Evolutionary conservation across 2,888 invertebrate genomes (phyloP).

Genomic region (Xestia ashworthii): DNA sequence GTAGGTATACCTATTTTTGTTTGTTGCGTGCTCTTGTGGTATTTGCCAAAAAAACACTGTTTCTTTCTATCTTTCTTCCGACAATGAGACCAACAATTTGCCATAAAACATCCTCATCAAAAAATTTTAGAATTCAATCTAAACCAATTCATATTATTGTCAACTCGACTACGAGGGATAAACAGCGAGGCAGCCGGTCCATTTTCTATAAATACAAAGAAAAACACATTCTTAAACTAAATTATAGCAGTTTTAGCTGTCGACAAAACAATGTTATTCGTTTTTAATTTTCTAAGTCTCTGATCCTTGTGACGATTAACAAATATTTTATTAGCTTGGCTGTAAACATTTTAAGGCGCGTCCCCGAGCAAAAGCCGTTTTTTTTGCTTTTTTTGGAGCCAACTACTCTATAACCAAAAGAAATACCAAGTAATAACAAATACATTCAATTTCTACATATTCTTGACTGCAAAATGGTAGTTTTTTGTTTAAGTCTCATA

Average conservation of each 20-base stretch:
- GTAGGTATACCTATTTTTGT: no score
- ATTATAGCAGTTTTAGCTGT: not conserved
- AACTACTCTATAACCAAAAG: no score
- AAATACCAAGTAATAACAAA: no score
- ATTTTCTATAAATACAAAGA: constrained; percentile 24
- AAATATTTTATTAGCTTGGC: not conserved
- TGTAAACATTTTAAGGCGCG: no score
- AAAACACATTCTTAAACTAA: constrained; percentile 21
- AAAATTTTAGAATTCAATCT: not conserved
- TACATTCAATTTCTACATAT: no score
- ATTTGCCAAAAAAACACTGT: no score
- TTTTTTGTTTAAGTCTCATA: no score
- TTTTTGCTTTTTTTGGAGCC: no score
- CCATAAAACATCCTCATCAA: not conserved
- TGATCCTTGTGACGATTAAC: not conserved
- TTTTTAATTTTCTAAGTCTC: not conserved
- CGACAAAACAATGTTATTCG: constrained; percentile 7
- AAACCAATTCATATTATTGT: not conserved
- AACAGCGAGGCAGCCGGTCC: constrained; percentile 2
- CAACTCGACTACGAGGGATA: not conserved
- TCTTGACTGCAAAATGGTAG: no score
- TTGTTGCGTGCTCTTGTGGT: no score
- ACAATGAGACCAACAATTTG: not conserved
- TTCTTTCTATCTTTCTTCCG: no score
- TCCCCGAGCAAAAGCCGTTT: no score